Evolutionary conservation across 2,797 vertebrate genomes (phyloP).

Genomic region (Loris lydekkerianus): DNA sequence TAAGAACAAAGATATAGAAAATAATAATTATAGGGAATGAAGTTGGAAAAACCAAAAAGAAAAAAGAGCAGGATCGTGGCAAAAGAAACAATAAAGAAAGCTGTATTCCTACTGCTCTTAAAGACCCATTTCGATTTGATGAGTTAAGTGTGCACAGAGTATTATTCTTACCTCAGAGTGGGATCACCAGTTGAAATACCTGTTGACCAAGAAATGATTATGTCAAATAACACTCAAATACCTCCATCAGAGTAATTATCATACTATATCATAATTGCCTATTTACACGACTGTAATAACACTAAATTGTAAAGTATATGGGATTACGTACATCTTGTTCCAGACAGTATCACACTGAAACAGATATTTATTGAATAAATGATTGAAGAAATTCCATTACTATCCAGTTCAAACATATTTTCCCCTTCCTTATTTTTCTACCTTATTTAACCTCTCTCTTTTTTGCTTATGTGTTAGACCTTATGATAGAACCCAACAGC

Average conservation of each 20-base stretch:
- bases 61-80: not conserved
- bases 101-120: not conserved
- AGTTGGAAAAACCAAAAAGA: not conserved
- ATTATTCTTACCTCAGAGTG: conserved; percentile 75
- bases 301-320: not conserved
- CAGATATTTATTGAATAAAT: not conserved
- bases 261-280: not conserved
- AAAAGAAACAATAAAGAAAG: not conserved
- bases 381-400: not conserved
- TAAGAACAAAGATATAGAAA: not conserved
- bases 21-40: not conserved
- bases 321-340: not conserved
- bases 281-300: not conserved
- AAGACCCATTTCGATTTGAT: not conserved
- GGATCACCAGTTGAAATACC: conserved; percentile 68
- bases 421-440: not conserved
- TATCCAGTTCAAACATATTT: not conserved
- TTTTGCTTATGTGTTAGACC: not conserved
- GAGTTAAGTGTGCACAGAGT: not conserved
- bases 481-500: not conserved
- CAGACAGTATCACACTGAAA: not conserved
- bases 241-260: not conserved
- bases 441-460: not conserved
- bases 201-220: conserved; percentile 76
- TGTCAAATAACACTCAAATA: conserved; percentile 54